These are phyloP conservation scores for Sebastes trivittatus DNA, from an alignment of 2,797 vertebrate genomes.

Conservation along the genomic window DNA sequence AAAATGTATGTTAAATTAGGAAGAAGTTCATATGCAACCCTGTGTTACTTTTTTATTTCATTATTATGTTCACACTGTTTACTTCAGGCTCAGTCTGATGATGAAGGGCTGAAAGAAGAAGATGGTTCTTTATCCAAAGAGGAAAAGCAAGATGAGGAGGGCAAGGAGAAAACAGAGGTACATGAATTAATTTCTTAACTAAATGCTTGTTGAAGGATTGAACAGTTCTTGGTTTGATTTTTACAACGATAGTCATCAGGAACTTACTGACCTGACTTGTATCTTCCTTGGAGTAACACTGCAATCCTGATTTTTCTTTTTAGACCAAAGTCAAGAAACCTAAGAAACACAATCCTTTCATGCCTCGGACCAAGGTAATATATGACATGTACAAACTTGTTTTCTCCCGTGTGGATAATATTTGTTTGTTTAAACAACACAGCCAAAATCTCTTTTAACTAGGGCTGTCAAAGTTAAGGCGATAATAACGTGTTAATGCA, in stretches of 20 bases:
- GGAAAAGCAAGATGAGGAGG: constrained; percentile 40
- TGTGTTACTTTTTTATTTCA: not conserved
- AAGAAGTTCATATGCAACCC: not conserved
- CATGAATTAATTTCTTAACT: not conserved
- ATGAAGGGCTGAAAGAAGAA: constrained; percentile 52
- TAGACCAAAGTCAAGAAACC: constrained; percentile 68
- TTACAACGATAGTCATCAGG: not conserved
- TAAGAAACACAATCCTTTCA: constrained; percentile 74
- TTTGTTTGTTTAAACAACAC: not conserved
- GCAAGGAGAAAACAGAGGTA: constrained; percentile 44
- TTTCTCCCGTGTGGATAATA: not conserved
- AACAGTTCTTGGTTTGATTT: not conserved
- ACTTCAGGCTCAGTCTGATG: constrained; percentile 53
- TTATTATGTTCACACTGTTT: not conserved
- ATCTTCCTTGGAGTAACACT: not conserved
- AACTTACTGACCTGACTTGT: not conserved
- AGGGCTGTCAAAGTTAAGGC: too few relatives aligned
- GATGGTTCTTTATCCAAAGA: constrained; percentile 32
- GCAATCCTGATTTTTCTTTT: not conserved
- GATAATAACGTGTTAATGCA: too few relatives aligned
- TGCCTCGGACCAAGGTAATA: constrained; percentile 71
- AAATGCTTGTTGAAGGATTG: not conserved
- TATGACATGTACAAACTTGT: not conserved
- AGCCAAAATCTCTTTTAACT: not conserved
- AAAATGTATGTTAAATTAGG: not conserved